Conservation (phyloP, 2,888 invertebrate genomes). For the Lasioglossum pauxillum region DNA sequence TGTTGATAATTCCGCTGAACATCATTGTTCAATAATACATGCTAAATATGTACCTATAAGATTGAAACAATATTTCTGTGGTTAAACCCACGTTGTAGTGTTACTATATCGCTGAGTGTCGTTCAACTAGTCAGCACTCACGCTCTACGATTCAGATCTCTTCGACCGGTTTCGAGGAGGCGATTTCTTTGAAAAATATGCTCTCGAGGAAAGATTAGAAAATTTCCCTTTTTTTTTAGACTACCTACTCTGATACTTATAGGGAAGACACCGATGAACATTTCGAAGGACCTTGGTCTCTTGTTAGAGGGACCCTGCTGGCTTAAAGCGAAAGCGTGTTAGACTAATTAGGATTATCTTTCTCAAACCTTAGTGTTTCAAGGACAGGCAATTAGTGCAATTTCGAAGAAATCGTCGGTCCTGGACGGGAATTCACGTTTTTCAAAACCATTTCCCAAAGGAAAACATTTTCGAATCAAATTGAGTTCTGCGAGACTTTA, state of each 20-base stretch:
- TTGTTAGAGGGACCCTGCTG: background rate
- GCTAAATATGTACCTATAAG: background rate
- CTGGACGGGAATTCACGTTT: background rate
- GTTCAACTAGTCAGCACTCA: background rate
- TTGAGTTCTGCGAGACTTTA: background rate
- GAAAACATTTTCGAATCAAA: background rate
- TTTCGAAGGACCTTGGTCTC: background rate
- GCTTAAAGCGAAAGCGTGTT: background rate
- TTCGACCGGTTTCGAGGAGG: too few relatives aligned
- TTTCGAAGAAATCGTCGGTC: background rate
- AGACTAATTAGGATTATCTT: slow-evolving; percentile 26
- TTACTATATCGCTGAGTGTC: background rate
- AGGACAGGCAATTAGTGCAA: slow-evolving; percentile 7
- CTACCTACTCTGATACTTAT: background rate
- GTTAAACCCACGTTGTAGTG: background rate
- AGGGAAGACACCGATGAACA: background rate
- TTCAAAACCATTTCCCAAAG: background rate
- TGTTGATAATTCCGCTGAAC: background rate
- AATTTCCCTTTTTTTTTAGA: background rate
- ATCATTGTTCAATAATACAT: background rate
- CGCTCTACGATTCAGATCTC: background rate
- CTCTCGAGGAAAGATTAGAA: background rate
- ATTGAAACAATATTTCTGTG: background rate
- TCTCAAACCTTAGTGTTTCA: background rate
- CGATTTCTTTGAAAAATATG: background rate